Evolutionary conservation across 2,113 vertebrate species (phyloP), one percentile per base, ranked within the genome.

Genomic region (Monopterus albus): DNA sequence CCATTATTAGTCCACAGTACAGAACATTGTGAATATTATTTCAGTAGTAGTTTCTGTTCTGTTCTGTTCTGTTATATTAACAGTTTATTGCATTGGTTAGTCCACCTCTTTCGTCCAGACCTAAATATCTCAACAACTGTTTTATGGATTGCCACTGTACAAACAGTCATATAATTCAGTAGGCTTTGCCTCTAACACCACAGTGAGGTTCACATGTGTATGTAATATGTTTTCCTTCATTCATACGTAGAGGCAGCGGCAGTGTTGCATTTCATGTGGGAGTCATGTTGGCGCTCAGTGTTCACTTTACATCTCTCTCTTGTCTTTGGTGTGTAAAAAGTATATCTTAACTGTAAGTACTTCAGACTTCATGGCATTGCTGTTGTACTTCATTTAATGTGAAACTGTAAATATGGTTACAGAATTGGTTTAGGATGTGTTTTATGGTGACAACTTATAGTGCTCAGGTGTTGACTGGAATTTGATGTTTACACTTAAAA

Each of bases 381-480:
- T 58, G 23, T 53, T 64, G 45, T 82, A 39, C n/a, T n/a, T n/a
- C n/a, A n/a, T 51, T 70, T 77, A 50, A 21, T 43, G 60, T 56
- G 36, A 58, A 46, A 40, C 23, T 83, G 63, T 86, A 86, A 53
- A 71, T 76, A 81, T 3, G 25, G 35, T 39, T 36, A n/a, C 65
- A 65, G 26, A 65, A 21, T 17, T 40, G 36, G 35, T 78, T 82
- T 20, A 63, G 65, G 0, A 11, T 40, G 33, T 75, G 33, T 76
- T 91, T 81, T 46, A 81, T 67, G n/a, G 28, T 69, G 72, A 84
- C 76, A 51, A 78, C 68, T 72, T 79, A 39, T 26, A 55, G 82
- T 83, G 79, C 79, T 91, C 85, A 86, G 84, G 84, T 87, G 72
- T 84, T 72, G 68, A 82, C 81, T 86, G 77, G 79, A 87, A 85